Base-by-base conservation (phyloP, 2,797 vertebrate species). In the Rhinoraja longicauda region DNA sequence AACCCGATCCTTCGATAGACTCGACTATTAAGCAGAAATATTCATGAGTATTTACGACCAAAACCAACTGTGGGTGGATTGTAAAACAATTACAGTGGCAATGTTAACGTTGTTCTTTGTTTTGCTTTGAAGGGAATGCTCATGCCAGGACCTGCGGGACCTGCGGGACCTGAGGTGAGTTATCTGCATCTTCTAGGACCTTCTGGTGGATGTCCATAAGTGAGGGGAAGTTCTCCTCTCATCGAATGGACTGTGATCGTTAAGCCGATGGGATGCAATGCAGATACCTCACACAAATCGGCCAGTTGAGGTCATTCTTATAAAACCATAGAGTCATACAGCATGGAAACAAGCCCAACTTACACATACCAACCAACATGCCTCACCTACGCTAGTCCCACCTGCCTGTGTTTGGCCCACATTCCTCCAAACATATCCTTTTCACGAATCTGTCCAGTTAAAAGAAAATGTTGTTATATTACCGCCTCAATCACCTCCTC, bases 91-190 rank as follows among this genome's bases (percentile, higher is more conserved):
- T 4, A 57, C 0, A n/a, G n/a, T 39, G 39, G 39, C 39, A 10
- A 29, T 29, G 26, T 93, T 29, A 32, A 64, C 73, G 26, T 93
- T 93, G 15, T 92, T 6, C 3, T 82, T 75, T 94, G 90, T 92
- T 79, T 95, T 95, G 93, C 82, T 94, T 94, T 93, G 12, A 93
- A 99, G 98, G 98, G 97, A 24, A 94, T 94, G 26, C 93, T 95
- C 90, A 96, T 97, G 32, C 94, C 96, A 79, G 98, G 98, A 93
- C 97, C 97, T 3, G 94, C 95, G 0, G 98, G 98, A 93, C 94
- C 93, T 19, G 96, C 95, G 8, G 98, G 98, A 92, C 96, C 96
- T 64, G 93, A 93, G 94, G 98, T 98, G 94, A 96, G 97, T 93
- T 88, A 77, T 36, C n/a, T 36, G 13, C 32, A 77, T 13, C 12